A percentile compares a stretch with the other conserved stretches of the same genome.
Conservation (phyloP, 2,797 vertebrate species). For the Brotula barbata region DNA sequence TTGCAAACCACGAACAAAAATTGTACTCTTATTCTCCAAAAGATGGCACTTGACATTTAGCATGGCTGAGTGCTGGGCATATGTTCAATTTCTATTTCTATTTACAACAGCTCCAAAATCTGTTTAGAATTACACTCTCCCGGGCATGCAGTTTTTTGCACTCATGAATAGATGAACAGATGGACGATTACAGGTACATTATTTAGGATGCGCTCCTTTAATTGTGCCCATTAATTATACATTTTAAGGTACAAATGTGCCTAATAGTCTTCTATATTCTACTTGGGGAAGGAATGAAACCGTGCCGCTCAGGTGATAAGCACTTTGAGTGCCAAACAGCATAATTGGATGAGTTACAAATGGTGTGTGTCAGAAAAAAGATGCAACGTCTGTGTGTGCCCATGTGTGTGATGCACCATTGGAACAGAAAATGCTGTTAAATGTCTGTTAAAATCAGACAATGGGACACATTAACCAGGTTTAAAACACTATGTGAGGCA, state of each 20-base stretch:
- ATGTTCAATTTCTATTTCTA: background rate
- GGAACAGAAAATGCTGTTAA: background rate
- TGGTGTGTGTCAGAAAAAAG: background rate
- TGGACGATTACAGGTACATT: too few species aligned
- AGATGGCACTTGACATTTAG: slow-evolving; percentile 21
- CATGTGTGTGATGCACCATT: background rate
- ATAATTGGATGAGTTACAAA: slow-evolving; percentile 9
- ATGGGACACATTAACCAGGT: too few species aligned
- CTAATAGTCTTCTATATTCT: too few species aligned
- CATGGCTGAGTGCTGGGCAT: background rate
- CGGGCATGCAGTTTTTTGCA: too few species aligned
- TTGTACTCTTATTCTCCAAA: background rate
- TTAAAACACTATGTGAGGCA: too few species aligned
- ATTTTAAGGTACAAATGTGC: too few species aligned
- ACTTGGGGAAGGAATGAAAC: too few species aligned
- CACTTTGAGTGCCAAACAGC: too few species aligned
- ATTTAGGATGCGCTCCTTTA: too few species aligned
- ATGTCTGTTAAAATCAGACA: background rate
- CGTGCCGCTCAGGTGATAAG: too few species aligned
- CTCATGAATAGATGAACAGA: too few species aligned
- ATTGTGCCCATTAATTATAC: too few species aligned
- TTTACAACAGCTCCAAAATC: background rate
- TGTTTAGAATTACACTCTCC: background rate
- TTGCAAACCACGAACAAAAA: slow-evolving; percentile 21
- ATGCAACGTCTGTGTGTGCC: background rate